A percentile compares a stretch with the other conserved stretches of the same genome.
phyloP scores from a whole-genome alignment of 2,113 vertebrate genomes.

The Pteronura brasiliensis region DNA sequence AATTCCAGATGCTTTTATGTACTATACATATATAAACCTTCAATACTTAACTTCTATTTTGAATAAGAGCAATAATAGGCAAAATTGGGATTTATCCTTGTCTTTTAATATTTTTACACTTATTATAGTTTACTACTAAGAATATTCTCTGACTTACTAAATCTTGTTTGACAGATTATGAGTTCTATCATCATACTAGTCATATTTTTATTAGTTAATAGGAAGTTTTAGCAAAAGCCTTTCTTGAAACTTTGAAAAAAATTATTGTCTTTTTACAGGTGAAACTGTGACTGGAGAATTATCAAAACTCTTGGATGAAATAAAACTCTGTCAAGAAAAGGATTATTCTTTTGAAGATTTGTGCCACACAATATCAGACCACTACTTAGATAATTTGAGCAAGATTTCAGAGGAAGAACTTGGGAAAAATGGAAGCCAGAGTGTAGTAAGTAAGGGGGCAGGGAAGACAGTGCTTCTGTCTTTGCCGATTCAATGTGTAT shows the following conservation, averaged over 20 bases:
- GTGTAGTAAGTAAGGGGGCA: conserved; percentile 84
- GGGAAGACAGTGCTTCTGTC: conserved; percentile 24
- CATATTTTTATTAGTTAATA: conserved; percentile 45
- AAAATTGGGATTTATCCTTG: not conserved
- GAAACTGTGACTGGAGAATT: conserved; percentile 96
- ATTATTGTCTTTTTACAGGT: conserved; percentile 80
- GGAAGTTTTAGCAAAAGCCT: conserved; percentile 33
- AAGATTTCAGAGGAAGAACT: conserved; percentile 92
- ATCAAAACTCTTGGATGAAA: conserved; percentile 96
- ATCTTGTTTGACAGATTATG: not conserved
- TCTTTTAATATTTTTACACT: not conserved
- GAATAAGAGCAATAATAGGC: not conserved
- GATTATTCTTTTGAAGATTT: conserved; percentile 98
- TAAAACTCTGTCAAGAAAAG: conserved; percentile 95
- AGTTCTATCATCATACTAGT: not conserved
- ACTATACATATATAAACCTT: not conserved
- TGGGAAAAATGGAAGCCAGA: conserved; percentile 89
- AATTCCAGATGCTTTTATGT: not conserved
- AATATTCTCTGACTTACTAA: not conserved
- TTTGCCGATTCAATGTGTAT: not conserved
- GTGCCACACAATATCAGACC: conserved; percentile 95
- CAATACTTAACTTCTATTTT: not conserved
- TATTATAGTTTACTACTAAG: not conserved
- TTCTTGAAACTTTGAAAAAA: conserved; percentile 30
- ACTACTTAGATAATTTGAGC: conserved; percentile 95